Evolutionary conservation across 2,113 vertebrate genomes (phyloP).

Genomic region (Chionodraco myersi): DNA sequence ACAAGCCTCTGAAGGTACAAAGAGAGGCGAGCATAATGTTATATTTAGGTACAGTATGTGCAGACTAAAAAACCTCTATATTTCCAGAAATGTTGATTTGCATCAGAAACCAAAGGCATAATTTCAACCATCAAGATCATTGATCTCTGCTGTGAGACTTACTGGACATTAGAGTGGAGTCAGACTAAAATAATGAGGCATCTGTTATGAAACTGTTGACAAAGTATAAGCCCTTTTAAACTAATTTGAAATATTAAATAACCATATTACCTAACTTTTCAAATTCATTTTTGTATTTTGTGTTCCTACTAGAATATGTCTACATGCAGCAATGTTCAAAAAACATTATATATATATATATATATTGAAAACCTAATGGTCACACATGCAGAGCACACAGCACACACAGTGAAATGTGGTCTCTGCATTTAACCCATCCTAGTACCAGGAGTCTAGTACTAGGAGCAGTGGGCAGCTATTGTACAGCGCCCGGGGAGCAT

Average conservation of each 20-base stretch:
- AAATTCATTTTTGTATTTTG: too few species aligned
- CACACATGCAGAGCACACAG: too few species aligned
- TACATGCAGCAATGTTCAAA: too few species aligned
- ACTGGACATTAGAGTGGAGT: background rate
- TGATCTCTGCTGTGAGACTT: background rate
- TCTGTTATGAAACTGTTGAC: background rate
- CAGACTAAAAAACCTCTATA: background rate
- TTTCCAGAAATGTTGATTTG: background rate
- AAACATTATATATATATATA: too few species aligned
- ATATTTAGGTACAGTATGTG: background rate
- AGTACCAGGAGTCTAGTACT: too few species aligned
- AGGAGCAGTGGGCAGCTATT: too few species aligned
- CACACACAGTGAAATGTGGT: too few species aligned
- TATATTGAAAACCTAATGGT: too few species aligned
- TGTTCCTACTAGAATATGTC: too few species aligned
- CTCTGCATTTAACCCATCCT: too few species aligned
- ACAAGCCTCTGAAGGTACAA: conserved; percentile 21
- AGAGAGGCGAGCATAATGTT: background rate
- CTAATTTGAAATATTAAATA: background rate
- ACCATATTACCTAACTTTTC: too few species aligned
- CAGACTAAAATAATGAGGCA: background rate
- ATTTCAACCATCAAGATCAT: background rate
- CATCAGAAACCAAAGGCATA: background rate
- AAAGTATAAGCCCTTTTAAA: background rate
- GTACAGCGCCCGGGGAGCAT: too few species aligned